These are phyloP conservation scores for Sialis fuliginosa DNA, from an alignment of 2,888 invertebrate genomes.

Conservation along the genomic window DNA sequence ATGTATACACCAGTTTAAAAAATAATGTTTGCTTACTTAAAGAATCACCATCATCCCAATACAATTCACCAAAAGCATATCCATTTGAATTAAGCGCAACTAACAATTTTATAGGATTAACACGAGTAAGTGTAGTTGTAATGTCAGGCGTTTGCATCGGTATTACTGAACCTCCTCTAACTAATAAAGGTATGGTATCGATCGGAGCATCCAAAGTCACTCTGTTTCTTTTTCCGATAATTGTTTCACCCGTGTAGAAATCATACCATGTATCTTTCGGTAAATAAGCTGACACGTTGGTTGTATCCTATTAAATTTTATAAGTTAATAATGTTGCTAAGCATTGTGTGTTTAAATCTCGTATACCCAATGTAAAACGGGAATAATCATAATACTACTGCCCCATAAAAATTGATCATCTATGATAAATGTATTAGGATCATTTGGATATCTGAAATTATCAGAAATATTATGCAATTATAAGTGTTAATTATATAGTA, in stretches of 20 bases:
- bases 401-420: slow-evolving; percentile 70
- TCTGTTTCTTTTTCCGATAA: slow-evolving; percentile 13
- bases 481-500: background rate
- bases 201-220: slow-evolving; percentile 35
- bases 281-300: slow-evolving; percentile 34
- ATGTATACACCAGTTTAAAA: too few relatives aligned
- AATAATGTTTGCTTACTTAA: slow-evolving; percentile 30
- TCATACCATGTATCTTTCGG: slow-evolving; percentile 55
- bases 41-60: slow-evolving; percentile 71
- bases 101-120: slow-evolving; percentile 44
- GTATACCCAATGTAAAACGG: slow-evolving; percentile 42
- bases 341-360: background rate
- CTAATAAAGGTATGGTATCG: slow-evolving; percentile 41
- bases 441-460: slow-evolving; percentile 36
- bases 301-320: slow-evolving; percentile 18
- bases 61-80: slow-evolving; percentile 44
- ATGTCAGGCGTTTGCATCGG: slow-evolving; percentile 43
- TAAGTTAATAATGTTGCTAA: background rate
- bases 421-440: slow-evolving; percentile 40
- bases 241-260: slow-evolving; percentile 28
- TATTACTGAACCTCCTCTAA: slow-evolving; percentile 54
- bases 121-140: slow-evolving; percentile 44
- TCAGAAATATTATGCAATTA: slow-evolving; percentile 6
- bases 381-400: slow-evolving; percentile 49
- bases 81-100: slow-evolving; percentile 35